phyloP scores from a whole-genome alignment of 2,797 vertebrate genomes.

The Semotilus atromaculatus region DNA sequence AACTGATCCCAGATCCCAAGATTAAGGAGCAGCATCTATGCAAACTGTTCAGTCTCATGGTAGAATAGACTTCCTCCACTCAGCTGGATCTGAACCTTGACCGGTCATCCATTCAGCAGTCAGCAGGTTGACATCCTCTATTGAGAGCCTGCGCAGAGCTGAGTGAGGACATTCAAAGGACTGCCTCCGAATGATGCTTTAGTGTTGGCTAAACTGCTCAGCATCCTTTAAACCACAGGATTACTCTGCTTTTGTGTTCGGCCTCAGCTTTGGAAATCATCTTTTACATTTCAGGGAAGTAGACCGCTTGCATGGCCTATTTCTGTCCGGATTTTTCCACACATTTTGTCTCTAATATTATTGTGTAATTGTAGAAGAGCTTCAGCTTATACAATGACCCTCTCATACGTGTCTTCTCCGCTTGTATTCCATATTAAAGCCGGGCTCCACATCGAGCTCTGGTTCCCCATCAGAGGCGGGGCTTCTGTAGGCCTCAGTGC shows the following conservation, averaged over 20 bases:
- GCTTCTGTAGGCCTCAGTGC: constrained; percentile 40
- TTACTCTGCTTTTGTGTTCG: constrained; percentile 49
- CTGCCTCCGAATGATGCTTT: constrained; percentile 62
- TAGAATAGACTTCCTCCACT: constrained; percentile 53
- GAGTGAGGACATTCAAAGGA: constrained; percentile 60
- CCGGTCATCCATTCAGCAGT: constrained; percentile 69
- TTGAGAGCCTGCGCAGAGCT: constrained; percentile 61
- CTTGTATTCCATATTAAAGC: constrained; percentile 19
- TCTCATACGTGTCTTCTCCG: not conserved
- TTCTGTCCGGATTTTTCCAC: not conserved
- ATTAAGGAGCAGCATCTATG: constrained; percentile 30
- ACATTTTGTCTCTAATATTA: not conserved
- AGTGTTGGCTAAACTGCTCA: constrained; percentile 68
- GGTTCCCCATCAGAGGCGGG: constrained; percentile 9
- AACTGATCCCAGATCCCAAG: constrained; percentile 17
- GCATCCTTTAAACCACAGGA: constrained; percentile 54
- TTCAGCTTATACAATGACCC: not conserved
- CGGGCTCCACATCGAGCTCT: constrained; percentile 1
- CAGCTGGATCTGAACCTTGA: constrained; percentile 59
- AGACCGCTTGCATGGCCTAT: constrained; percentile 25
- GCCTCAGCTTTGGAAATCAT: constrained; percentile 38
- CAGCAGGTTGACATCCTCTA: constrained; percentile 75
- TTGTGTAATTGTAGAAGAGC: not conserved
- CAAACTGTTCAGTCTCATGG: constrained; percentile 25
- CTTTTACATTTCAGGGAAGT: constrained; percentile 37